These are phyloP conservation scores for Takifugu ocellatus DNA, from an alignment of 2,797 vertebrate genomes.

Conservation along the genomic window DNA sequence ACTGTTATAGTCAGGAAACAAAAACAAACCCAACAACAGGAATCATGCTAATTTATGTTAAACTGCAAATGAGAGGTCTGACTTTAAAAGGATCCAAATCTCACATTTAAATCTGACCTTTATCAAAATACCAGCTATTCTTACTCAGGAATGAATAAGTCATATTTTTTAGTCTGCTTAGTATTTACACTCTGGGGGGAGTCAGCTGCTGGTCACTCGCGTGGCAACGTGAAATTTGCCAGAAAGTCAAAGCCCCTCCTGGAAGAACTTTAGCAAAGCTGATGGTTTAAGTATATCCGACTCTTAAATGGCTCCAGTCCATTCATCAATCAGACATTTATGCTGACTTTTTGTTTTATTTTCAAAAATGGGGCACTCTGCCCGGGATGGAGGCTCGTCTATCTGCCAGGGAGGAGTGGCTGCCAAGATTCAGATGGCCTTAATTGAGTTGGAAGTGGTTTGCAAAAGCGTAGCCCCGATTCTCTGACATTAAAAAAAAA, in stretches of 20 bases:
- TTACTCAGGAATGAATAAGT: conserved; percentile 20
- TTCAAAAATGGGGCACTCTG: conserved; percentile 18
- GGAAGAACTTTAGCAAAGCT: conserved; percentile 8
- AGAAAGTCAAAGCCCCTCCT: conserved; percentile 32
- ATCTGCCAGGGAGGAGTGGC: conserved; percentile 38
- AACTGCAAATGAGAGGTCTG: conserved; percentile 3
- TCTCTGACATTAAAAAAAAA: conserved; percentile 48
- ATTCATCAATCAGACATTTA: conserved; percentile 42
- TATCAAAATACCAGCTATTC: conserved; percentile 27
- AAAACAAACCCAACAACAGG: too few relatives aligned
- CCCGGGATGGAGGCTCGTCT: conserved; percentile 24
- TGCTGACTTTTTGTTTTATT: conserved; percentile 42
- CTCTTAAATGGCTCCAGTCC: conserved; percentile 17
- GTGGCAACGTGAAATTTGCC: conserved; percentile 30
- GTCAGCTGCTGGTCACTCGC: conserved; percentile 10
- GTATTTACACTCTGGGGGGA: conserved; percentile 1
- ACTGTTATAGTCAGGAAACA: background rate
- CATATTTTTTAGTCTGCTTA: conserved; percentile 9
- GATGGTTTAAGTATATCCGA: conserved; percentile 28
- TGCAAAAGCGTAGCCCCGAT: conserved; percentile 36
- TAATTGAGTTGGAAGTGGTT: conserved; percentile 65
- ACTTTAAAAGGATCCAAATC: conserved; percentile 1
- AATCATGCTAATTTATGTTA: background rate
- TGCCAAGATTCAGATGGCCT: conserved; percentile 59
- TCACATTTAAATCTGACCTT: background rate